Evolutionary conservation across 2,888 invertebrate genomes (phyloP), one percentile per base, ranked within the genome.

Genomic region (Lochmaea crataegi): DNA sequence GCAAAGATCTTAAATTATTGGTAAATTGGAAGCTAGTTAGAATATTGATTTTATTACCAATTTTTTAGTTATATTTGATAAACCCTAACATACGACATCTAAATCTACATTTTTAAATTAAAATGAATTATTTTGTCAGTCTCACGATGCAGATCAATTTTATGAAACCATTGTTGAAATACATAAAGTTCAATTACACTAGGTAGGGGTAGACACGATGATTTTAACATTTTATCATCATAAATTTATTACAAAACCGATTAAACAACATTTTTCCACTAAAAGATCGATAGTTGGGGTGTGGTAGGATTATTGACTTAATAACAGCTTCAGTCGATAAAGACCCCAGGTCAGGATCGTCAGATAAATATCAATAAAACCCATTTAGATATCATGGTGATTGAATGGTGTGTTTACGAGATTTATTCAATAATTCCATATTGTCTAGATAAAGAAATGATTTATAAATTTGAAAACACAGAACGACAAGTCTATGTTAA

Each of bases 381-480:
- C 14, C n/a, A 5, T 48, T 48, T 48, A 48, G 48, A 48, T 48
- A 45, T 45, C 45, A 6, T 48, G 2, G 48, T n/a, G n/a, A 48
- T 48, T 48, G 48, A 48, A 48, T 14, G 48, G n/a, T 48, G 14
- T 48, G n/a, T 48, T 48, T 4, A n/a, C n/a, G 48, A 48, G 4
- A n/a, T 48, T 14, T n/a, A 48, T 48, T n/a, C n/a, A 48, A 48
- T 48, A 48, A 48, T 48, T 48, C n/a, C 48, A 48, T n/a, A 48
- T 48, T n/a, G 6, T 48, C 5, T 2, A 14, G 48, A 48, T 48
- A 48, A 48, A 14, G n/a, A 48, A 48, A 48, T 48, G 48, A 48
- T 48, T 48, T 48, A 48, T 48, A 48, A 48, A 48, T 48, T 48
- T 48, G 48, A n/a, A n/a, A 48, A 48, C n/a, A 48, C 6, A 14